A percentile compares a stretch with the other conserved stretches of the same genome.
Conservation (phyloP, 2,797 vertebrate species). For the Spinibarbus caldwelli region DNA sequence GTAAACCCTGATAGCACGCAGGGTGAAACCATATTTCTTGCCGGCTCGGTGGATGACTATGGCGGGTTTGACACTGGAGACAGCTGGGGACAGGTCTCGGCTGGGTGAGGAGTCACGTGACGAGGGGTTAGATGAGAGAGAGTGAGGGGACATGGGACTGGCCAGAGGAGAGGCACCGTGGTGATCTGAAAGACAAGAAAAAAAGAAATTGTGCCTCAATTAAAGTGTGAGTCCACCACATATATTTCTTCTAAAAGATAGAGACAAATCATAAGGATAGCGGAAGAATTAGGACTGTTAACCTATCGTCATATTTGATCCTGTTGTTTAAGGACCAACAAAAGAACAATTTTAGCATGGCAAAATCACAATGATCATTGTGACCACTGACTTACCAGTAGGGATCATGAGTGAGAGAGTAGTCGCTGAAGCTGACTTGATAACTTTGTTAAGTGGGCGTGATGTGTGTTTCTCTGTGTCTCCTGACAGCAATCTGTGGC, state of each 20-base stretch:
- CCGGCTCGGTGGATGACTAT: conserved; percentile 91
- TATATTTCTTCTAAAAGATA: neutral
- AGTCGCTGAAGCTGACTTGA: conserved; percentile 96
- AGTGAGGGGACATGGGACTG: conserved; percentile 97
- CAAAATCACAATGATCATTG: neutral
- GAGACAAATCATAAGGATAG: neutral
- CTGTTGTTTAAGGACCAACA: neutral
- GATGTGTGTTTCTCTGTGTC: conserved; percentile 88
- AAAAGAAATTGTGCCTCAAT: neutral
- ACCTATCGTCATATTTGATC: neutral
- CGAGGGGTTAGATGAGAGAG: conserved; percentile 95
- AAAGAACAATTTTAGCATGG: neutral
- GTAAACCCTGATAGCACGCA: conserved; percentile 95
- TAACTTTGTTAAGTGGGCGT: conserved; percentile 94
- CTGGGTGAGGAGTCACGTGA: conserved; percentile 97
- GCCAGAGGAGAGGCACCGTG: conserved; percentile 92
- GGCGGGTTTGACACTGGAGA: conserved; percentile 84
- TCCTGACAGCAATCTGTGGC: conserved; percentile 93
- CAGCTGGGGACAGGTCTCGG: conserved; percentile 89
- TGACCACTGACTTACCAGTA: conserved; percentile 77
- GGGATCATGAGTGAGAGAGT: conserved; percentile 96
- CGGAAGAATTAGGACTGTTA: neutral
- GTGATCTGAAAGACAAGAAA: conserved; percentile 80
- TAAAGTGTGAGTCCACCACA: neutral
- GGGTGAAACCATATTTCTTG: conserved; percentile 98